Evolutionary conservation across 1,140 invertebrate species (phyloP), one percentile per base, ranked within the genome.

Genomic region (Tetramorium alpestre): DNA sequence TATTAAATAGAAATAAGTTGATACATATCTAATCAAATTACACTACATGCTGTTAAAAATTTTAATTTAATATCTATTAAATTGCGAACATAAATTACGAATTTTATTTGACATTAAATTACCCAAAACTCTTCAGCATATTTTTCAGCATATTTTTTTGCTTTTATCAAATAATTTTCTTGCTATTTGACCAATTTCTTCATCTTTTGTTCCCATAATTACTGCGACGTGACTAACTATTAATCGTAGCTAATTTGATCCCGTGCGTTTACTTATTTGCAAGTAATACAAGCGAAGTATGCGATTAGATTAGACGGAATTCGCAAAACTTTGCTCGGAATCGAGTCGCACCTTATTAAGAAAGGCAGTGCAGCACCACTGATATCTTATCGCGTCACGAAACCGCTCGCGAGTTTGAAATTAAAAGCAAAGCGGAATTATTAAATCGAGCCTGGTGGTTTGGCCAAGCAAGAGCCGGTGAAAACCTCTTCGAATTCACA

Each of bases 341-440:
- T 67, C 18, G 47, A 80, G n/a, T 25, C 65, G 33, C 38, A 22
- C 13, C 33, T 70, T 70, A 56, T 54, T 69, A 54, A 80, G 47
- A 70, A 69, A 22, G 33, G 8, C 38, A 6, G 22, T 49, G 38
- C 2, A 25, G 2, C 8, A 4, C 3, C 18, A 33, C 7, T 44
- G 49, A 81, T 81, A 70, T 56, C 65, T 81, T 81, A 81, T 81
- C 65, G 62, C 77, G 62, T 80, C 76, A 38, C n/a, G 33, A 25
- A 78, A 0, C 25, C 25, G 18, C 13, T 81, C 49, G 65, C 16
- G 41, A 54, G 33, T 70, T 56, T 58, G 25, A 38, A 70, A 81
- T 81, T 81, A 65, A 47, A 81, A 18, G 10, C 38, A 10, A 65
- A 33, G 16, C 22, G 60, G 38, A 81, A 81, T 81, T 80, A 41